Conservation (phyloP, 2,113 vertebrate genomes). For the Saimiri boliviensis region DNA sequence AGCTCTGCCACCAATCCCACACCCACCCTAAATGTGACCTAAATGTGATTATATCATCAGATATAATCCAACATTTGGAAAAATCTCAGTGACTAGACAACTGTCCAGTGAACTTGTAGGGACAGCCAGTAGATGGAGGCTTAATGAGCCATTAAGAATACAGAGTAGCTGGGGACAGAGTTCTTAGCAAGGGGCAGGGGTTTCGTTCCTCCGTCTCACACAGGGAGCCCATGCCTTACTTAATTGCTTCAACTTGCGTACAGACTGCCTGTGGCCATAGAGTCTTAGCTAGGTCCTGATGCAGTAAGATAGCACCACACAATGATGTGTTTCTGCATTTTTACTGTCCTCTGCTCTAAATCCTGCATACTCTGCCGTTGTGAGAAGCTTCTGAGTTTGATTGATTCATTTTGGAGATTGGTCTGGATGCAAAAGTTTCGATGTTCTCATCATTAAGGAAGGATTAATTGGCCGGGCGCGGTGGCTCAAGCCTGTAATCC, state of each 20-base stretch:
- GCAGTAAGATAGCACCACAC: rapidly evolving
- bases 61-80: neutral
- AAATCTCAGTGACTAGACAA: neutral
- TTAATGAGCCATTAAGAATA: neutral
- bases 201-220: neutral
- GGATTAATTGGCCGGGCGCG: neutral
- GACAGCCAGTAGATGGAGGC: neutral
- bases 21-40: neutral
- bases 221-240: neutral
- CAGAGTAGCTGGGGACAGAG: neutral
- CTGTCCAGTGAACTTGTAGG: neutral
- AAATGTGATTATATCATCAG: neutral
- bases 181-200: neutral
- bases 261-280: neutral
- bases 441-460: neutral
- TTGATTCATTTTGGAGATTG: neutral
- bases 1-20: neutral
- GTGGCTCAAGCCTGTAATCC: too few relatives aligned
- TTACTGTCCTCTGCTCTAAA: neutral
- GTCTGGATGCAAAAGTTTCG: neutral
- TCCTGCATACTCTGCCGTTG: neutral
- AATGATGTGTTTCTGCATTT: too few relatives aligned
- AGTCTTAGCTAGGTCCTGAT: neutral
- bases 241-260: neutral
- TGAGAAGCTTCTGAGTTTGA: neutral